Evolutionary conservation across 1,140 invertebrate genomes (phyloP).

Genomic region (Drosophila lacteicornis): DNA sequence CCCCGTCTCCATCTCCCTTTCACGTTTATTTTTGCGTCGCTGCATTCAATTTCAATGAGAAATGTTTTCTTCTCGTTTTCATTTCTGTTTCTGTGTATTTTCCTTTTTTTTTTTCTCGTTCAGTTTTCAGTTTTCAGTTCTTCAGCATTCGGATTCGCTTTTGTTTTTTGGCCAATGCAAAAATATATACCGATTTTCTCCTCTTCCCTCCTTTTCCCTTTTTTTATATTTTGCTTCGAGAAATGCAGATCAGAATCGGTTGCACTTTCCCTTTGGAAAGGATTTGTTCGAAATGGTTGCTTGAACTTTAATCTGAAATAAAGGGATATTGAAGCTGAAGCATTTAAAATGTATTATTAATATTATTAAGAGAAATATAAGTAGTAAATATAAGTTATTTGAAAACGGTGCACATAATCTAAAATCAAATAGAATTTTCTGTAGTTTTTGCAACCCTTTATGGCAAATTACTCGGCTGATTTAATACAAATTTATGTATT

Average conservation of each 20-base stretch:
- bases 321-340: not conserved
- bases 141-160: slow-evolving; percentile 59
- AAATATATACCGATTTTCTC: slow-evolving; percentile 36
- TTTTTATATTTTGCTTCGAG: slow-evolving; percentile 16
- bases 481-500: too few species aligned
- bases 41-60: slow-evolving; percentile 74
- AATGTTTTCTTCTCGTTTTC: slow-evolving; percentile 61
- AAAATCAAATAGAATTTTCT: too few species aligned
- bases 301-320: not conserved
- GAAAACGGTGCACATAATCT: too few species aligned
- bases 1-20: slow-evolving; percentile 20
- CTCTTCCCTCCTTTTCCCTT: not conserved
- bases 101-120: slow-evolving; percentile 20
- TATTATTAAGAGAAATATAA: not conserved
- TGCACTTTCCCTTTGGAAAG: slow-evolving; percentile 49
- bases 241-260: slow-evolving; percentile 52
- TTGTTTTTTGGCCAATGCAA: slow-evolving; percentile 54
- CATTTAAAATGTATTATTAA: not conserved
- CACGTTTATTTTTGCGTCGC: slow-evolving; percentile 76
- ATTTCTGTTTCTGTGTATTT: slow-evolving; percentile 29
- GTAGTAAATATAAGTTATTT: too few species aligned
- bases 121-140: slow-evolving; percentile 18
- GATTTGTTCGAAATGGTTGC: slow-evolving; percentile 3
- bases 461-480: too few species aligned
- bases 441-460: too few species aligned